A percentile compares a stretch with the other conserved stretches of the same genome.
These are phyloP conservation scores for Lordiphosa andalusiaca DNA, from an alignment of 2,888 invertebrate species.

Conservation along the genomic window DNA sequence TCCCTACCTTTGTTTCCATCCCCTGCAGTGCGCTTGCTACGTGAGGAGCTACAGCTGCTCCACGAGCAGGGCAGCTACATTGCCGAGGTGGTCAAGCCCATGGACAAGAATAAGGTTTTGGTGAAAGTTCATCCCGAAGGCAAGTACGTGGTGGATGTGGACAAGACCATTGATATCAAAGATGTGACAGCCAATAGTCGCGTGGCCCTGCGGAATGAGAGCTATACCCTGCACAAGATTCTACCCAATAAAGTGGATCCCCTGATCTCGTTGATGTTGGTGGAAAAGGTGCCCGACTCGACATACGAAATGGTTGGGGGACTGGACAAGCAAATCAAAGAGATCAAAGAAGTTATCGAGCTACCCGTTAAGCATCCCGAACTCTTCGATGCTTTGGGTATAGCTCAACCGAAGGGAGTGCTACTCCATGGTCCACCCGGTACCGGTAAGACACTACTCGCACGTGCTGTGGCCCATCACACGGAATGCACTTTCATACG, in stretches of 20 bases:
- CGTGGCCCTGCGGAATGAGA: conserved; percentile 98
- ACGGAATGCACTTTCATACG: conserved; percentile 99
- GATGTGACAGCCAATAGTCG: conserved; percentile 98
- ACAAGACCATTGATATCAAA: conserved; percentile 99
- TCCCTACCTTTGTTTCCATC: too few relatives aligned
- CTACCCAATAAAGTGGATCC: conserved; percentile 99
- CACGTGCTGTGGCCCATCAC: conserved; percentile 99
- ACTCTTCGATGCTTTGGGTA: conserved; percentile 98
- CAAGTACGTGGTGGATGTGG: conserved; percentile 99
- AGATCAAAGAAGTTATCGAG: conserved; percentile 99
- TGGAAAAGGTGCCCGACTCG: conserved; percentile 99
- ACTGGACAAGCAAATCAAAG: conserved; percentile 99
- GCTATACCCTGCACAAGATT: conserved; percentile 98
- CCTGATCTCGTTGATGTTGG: conserved; percentile 99
- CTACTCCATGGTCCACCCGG: conserved; percentile 97
- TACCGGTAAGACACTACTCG: conserved; percentile 95
- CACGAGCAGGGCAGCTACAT: conserved; percentile 99
- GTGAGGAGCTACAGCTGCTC: conserved; percentile 97
- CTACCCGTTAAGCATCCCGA: conserved; percentile 99
- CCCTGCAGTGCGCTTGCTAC: conserved; percentile 93
- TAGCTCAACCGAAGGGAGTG: conserved; percentile 99
- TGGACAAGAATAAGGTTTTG: conserved; percentile 99
- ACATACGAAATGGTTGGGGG: conserved; percentile 99
- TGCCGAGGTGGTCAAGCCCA: conserved; percentile 99
- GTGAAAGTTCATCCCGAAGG: conserved; percentile 99